These are phyloP conservation scores for Crenuchus spilurus DNA, from an alignment of 2,797 vertebrate species.

Conservation along the genomic window DNA sequence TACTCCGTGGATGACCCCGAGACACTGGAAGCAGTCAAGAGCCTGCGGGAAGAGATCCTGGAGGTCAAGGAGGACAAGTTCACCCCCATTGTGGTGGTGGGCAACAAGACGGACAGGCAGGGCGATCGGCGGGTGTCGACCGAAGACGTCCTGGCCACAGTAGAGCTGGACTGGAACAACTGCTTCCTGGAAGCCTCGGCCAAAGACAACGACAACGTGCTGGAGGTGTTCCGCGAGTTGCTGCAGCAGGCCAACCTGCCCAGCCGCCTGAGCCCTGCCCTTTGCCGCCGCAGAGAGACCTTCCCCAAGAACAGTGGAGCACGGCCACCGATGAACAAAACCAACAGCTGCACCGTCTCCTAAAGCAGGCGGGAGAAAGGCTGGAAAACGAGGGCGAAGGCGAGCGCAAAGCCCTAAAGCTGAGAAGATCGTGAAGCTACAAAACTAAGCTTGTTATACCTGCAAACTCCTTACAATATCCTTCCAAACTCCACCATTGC, in stretches of 20 bases:
- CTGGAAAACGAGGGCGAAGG: background rate
- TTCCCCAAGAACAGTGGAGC: conserved; percentile 80
- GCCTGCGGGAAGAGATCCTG: conserved; percentile 88
- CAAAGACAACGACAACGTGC: conserved; percentile 87
- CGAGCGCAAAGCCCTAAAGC: background rate
- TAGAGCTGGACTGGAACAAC: conserved; percentile 92
- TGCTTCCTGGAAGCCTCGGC: conserved; percentile 87
- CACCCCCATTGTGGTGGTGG: conserved; percentile 88
- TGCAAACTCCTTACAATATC: conserved; percentile 1
- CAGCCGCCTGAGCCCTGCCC: conserved; percentile 82
- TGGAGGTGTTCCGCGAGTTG: conserved; percentile 89
- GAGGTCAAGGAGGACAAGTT: conserved; percentile 90
- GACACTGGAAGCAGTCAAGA: conserved; percentile 85
- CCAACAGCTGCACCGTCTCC: conserved; percentile 90
- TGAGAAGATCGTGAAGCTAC: background rate
- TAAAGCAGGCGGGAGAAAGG: conserved; percentile 59
- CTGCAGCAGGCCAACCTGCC: conserved; percentile 88
- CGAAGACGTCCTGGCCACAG: conserved; percentile 80
- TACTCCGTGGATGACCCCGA: conserved; percentile 86
- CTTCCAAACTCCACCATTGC: conserved; percentile 10
- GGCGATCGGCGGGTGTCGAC: conserved; percentile 70
- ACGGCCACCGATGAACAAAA: conserved; percentile 91
- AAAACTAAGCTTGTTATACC: background rate
- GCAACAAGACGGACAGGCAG: conserved; percentile 87
- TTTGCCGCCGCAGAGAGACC: conserved; percentile 87